These are phyloP conservation scores for Hyaena hyaena DNA, from an alignment of 2,113 vertebrate genomes.

Conservation along the genomic window DNA sequence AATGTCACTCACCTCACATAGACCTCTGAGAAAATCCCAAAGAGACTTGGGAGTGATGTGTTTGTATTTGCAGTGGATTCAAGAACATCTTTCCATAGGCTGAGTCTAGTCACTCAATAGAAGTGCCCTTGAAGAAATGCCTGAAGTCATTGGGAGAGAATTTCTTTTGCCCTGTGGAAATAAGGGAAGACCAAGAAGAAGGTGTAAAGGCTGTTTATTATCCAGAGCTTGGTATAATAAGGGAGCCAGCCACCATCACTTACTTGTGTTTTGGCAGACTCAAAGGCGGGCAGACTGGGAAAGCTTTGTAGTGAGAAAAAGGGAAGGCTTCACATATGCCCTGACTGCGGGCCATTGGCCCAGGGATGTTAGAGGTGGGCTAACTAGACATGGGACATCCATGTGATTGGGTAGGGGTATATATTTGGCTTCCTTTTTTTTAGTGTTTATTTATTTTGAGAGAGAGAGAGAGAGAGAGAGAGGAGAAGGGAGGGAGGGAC, in stretches of 20 bases:
- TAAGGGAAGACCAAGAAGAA: background rate
- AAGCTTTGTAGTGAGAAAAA: no score
- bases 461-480: no score
- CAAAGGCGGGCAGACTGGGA: background rate
- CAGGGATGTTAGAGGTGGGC: background rate
- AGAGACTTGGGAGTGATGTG: background rate
- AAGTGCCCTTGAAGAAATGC: background rate
- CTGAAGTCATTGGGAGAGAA: background rate
- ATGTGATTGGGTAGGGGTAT: background rate
- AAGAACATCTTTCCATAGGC: background rate
- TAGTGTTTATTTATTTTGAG: no score
- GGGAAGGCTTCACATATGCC: background rate
- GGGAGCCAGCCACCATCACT: background rate
- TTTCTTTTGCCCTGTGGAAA: background rate
- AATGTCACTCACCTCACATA: background rate
- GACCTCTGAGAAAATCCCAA: background rate
- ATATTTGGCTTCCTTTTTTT: background rate
- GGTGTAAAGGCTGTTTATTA: background rate
- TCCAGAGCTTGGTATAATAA: background rate
- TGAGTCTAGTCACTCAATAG: background rate
- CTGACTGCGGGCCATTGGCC: background rate
- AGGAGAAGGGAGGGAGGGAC: no score
- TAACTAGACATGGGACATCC: accelerated
- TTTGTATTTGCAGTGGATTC: background rate
- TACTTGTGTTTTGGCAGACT: background rate